Conservation (phyloP, 2,888 invertebrate species). For the Rhynchonema sp. region DNA sequence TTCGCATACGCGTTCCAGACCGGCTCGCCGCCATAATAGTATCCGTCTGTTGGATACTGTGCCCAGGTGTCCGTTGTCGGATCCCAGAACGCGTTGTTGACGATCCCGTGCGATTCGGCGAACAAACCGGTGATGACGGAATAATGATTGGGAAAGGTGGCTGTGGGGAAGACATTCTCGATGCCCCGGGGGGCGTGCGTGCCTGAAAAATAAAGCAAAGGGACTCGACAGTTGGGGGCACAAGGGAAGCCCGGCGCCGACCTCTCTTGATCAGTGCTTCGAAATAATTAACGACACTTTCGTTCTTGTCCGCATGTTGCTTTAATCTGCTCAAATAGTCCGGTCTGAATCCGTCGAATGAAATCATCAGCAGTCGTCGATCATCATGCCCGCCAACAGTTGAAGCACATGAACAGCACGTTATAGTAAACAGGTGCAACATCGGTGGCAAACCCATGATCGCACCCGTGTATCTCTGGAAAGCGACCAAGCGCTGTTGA, state of each 20-base stretch:
- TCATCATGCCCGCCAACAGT: too few relatives aligned
- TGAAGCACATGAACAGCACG: too few relatives aligned
- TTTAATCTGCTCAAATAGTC: neutral
- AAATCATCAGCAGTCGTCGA: neutral
- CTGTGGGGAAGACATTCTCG: slow-evolving; percentile 44
- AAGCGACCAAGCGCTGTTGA: too few relatives aligned
- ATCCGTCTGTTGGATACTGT: neutral
- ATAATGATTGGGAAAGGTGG: slow-evolving; percentile 55
- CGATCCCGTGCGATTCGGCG: slow-evolving; percentile 48
- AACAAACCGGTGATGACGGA: slow-evolving; percentile 49
- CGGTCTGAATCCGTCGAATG: neutral
- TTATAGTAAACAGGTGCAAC: too few relatives aligned
- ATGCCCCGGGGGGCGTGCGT: slow-evolving; percentile 37
- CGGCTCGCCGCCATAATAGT: neutral
- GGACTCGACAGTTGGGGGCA: too few relatives aligned
- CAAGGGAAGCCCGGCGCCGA: too few relatives aligned
- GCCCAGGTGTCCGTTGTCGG: neutral
- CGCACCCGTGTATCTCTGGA: too few relatives aligned
- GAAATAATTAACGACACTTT: neutral
- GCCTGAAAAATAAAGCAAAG: too few relatives aligned
- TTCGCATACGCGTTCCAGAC: too few relatives aligned
- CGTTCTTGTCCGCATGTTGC: neutral
- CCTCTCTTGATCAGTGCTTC: neutral
- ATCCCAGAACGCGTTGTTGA: slow-evolving; percentile 38
- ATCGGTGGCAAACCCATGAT: too few relatives aligned